phyloP scores from a whole-genome alignment of 2,888 invertebrate genomes.

The Lypha dubia region DNA sequence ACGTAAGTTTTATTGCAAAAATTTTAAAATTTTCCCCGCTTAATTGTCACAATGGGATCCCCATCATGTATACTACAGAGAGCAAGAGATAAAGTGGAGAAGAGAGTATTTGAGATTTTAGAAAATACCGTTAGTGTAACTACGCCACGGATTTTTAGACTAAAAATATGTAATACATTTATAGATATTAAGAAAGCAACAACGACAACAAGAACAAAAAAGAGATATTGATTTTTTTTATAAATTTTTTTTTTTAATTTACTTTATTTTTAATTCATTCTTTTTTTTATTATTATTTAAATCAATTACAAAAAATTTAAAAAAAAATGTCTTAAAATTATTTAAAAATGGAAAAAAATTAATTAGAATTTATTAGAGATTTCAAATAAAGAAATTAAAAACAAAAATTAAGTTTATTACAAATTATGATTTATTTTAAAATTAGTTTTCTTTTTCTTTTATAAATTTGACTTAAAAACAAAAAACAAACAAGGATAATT shows the following conservation, averaged over 20 bases:
- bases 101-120: too few species aligned
- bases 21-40: too few species aligned
- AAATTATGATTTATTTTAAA: constrained; percentile 44
- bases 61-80: too few species aligned
- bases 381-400: constrained; percentile 23
- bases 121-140: too few species aligned
- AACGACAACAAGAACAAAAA: constrained; percentile 55
- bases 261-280: constrained; percentile 61
- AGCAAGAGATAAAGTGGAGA: too few species aligned
- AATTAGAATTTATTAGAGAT: constrained; percentile 14
- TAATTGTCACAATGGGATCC: too few species aligned
- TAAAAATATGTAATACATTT: constrained; percentile 4
- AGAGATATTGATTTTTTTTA: constrained; percentile 34
- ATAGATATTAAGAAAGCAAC: constrained; percentile 5
- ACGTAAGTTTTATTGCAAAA: too few species aligned
- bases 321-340: constrained; percentile 56
- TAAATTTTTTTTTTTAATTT: constrained; percentile 39
- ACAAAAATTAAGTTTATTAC: constrained; percentile 48
- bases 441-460: constrained; percentile 35
- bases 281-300: constrained; percentile 27
- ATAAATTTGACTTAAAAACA: constrained; percentile 53
- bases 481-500: constrained; percentile 57
- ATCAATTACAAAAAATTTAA: constrained; percentile 51
- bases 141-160: too few species aligned
- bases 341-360: constrained; percentile 45